A percentile compares a stretch with the other conserved stretches of the same genome.
These are phyloP conservation scores for Antechinus flavipes DNA, from an alignment of 2,113 vertebrate species.

Conservation along the genomic window DNA sequence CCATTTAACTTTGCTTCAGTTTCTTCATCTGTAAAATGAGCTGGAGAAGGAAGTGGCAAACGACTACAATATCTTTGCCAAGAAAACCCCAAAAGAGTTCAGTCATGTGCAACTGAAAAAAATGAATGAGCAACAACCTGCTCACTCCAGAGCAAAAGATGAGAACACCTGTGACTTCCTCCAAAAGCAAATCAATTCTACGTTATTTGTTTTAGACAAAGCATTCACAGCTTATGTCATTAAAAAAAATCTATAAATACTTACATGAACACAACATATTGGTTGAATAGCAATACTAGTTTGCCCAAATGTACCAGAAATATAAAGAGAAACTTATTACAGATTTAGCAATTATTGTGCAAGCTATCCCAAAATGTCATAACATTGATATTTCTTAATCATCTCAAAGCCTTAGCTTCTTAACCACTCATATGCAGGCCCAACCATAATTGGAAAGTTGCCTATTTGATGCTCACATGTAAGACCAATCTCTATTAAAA, in stretches of 20 bases:
- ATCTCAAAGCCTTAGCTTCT: not conserved
- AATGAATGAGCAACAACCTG: too few species aligned
- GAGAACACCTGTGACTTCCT: not conserved
- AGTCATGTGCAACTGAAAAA: too few species aligned
- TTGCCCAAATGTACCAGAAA: not conserved
- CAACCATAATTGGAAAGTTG: not conserved
- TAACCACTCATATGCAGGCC: not conserved
- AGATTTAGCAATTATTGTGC: not conserved
- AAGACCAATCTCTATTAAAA: not conserved
- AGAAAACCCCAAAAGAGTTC: too few species aligned
- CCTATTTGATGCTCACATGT: not conserved
- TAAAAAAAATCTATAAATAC: not conserved
- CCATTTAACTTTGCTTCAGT: too few species aligned
- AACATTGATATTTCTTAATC: not conserved
- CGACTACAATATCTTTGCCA: too few species aligned
- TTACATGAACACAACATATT: not conserved
- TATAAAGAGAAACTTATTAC: not conserved
- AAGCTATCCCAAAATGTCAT: not conserved
- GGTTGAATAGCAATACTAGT: not conserved
- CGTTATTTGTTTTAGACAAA: not conserved
- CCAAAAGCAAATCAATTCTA: not conserved
- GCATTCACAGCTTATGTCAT: not conserved
- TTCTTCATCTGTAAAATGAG: too few species aligned
- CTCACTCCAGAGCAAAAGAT: not conserved
- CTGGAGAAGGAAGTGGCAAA: too few species aligned